Evolutionary conservation across 1,140 invertebrate genomes (phyloP).

Genomic region (Drosophila bipectinata): DNA sequence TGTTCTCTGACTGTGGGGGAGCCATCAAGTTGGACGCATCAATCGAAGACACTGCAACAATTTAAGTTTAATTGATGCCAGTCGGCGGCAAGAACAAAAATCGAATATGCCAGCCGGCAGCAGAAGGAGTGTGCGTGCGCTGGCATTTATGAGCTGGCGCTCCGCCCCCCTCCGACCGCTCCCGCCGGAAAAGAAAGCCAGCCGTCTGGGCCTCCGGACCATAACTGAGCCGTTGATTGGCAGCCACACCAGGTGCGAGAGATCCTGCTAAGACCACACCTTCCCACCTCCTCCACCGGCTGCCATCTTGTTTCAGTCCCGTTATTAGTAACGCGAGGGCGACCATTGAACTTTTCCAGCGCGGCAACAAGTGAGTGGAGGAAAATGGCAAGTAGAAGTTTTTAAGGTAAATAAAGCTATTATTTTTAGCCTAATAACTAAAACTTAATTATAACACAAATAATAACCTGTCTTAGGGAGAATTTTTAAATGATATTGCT

Average conservation of each 20-base stretch:
- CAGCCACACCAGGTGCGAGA: constrained; percentile 28
- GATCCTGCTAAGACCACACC: constrained; percentile 1
- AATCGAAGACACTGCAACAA: constrained; percentile 75
- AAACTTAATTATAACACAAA: no score
- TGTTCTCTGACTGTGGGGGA: neutral
- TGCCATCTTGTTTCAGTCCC: constrained; percentile 5
- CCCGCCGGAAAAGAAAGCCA: constrained; percentile 45
- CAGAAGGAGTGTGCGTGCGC: constrained; percentile 39
- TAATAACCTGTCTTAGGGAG: no score
- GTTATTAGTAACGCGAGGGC: constrained; percentile 11
- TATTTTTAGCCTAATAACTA: neutral
- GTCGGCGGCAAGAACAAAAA: constrained; percentile 41
- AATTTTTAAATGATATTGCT: no score
- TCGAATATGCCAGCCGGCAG: constrained; percentile 19
- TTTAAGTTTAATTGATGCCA: constrained; percentile 78
- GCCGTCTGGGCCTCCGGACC: constrained; percentile 42
- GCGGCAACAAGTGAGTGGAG: constrained; percentile 3
- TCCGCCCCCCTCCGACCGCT: neutral
- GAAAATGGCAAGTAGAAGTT: neutral
- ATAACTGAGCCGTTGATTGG: constrained; percentile 73
- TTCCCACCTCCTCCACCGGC: neutral
- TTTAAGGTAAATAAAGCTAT: neutral
- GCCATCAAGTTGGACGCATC: constrained; percentile 1
- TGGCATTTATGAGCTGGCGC: constrained; percentile 51
- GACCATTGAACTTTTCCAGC: constrained; percentile 20